A percentile compares a stretch with the other conserved stretches of the same genome.
These are phyloP conservation scores for Carabus problematicus DNA, from an alignment of 2,888 invertebrate species.

Conservation along the genomic window DNA sequence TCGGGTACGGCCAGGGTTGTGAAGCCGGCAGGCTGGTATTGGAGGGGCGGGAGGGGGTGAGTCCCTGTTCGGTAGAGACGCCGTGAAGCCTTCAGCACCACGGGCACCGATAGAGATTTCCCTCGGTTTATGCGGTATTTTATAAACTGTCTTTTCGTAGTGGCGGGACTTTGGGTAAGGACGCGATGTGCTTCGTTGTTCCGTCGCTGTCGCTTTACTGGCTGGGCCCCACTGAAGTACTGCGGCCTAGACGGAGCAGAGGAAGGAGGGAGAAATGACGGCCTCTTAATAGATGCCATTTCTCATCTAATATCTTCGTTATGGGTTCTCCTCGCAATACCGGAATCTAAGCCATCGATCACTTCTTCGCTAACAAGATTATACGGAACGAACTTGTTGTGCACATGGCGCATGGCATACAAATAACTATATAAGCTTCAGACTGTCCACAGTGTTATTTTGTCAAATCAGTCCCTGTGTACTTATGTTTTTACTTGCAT, in stretches of 20 bases:
- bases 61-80: background rate
- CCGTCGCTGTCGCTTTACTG: too few relatives aligned
- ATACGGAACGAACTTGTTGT: slow-evolving; percentile 39
- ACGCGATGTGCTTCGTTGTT: too few relatives aligned
- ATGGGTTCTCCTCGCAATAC: slow-evolving; percentile 11
- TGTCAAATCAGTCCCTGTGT: too few relatives aligned
- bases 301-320: slow-evolving; percentile 37
- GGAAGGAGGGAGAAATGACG: background rate
- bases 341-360: slow-evolving; percentile 36
- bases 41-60: background rate
- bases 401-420: slow-evolving; percentile 28
- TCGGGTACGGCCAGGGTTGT: slow-evolving; percentile 43
- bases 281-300: slow-evolving; percentile 33
- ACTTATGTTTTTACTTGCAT: too few relatives aligned
- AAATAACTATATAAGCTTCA: background rate
- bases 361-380: slow-evolving; percentile 36
- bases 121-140: background rate
- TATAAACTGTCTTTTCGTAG: slow-evolving; percentile 2
- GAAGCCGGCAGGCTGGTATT: slow-evolving; percentile 33
- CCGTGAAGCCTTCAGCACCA: background rate
- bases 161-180: too few relatives aligned
- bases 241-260: background rate
- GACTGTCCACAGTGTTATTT: too few relatives aligned
- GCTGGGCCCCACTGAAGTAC: too few relatives aligned
- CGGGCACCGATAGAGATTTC: background rate